phyloP scores from a whole-genome alignment of 1,140 invertebrate genomes.

The Drosophila oshimai region DNA sequence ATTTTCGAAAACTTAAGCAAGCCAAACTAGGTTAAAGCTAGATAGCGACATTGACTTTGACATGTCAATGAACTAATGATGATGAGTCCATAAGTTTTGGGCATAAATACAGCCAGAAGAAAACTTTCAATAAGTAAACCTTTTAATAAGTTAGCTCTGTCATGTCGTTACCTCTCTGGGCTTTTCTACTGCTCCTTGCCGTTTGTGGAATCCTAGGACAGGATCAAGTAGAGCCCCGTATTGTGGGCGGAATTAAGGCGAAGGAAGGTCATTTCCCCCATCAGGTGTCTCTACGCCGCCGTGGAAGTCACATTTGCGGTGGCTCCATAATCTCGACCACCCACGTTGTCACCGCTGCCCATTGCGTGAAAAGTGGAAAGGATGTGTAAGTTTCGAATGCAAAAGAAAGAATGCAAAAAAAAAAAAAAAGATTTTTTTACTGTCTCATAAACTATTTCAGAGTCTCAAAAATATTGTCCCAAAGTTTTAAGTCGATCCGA shows the following conservation, averaged over 20 bases:
- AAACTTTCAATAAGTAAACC: not conserved
- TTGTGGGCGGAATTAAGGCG: slow-evolving; percentile 84
- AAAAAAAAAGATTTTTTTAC: too few relatives aligned
- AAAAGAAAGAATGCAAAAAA: too few relatives aligned
- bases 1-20: not conserved
- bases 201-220: not conserved
- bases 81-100: slow-evolving; percentile 21
- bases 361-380: slow-evolving; percentile 81
- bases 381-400: slow-evolving; percentile 20
- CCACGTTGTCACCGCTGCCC: slow-evolving; percentile 85
- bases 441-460: too few relatives aligned
- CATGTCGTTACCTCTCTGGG: not conserved
- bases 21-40: not conserved
- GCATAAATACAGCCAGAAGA: not conserved
- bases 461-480: too few relatives aligned
- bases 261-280: slow-evolving; percentile 82
- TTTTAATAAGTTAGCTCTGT: not conserved
- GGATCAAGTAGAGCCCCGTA: slow-evolving; percentile 40
- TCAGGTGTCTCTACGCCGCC: slow-evolving; percentile 83
- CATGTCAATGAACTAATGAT: slow-evolving; percentile 21
- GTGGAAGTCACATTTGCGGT: slow-evolving; percentile 83
- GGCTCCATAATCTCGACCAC: slow-evolving; percentile 84
- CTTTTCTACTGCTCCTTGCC: not conserved
- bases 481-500: too few relatives aligned
- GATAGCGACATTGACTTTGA: slow-evolving; percentile 32